Evolutionary conservation across 2,888 invertebrate species (phyloP), one percentile per base, ranked within the genome.

Genomic region (Tachina grossa): DNA sequence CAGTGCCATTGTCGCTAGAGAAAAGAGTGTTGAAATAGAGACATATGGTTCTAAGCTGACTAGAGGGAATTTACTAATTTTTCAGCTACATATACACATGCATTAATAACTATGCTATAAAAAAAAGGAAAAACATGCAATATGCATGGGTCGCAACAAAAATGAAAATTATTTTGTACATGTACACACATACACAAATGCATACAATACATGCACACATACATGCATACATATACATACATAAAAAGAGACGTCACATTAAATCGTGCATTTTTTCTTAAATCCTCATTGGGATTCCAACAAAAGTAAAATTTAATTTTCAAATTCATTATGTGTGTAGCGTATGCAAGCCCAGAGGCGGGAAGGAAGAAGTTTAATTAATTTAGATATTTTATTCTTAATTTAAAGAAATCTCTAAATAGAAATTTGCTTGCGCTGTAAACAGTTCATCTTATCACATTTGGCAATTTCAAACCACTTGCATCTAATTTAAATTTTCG

Each of bases 121-220:
- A 43, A 51, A 66, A 49, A 45, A 63, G 1, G 1, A n/a, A 59
- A 68, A 66, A 49, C 74, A 80, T 77, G 84, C 76, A 77, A 72
- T 53, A 88, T 87, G 71, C 87, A 87, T 88, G 83, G 16, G 8
- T 8, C 72, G 79, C 68, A 75, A 59, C 63, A 55, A 75, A 77
- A 77, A 66, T 14, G 45, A 71, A 74, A 61, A 39, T 80, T 41
- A 72, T 31, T 31, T 5, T 31, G 0, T 31, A 6, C 31, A 31
- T 31, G 5, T 31, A 31, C 31, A 6, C 31, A 31, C 31, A 5
- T 31, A 31, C 31, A 31, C 31, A 65, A 57, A 13, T 22, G 3
- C 19, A 61, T 49, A 22, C n/a, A 41, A 63, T 41, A 71, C 55
- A 55, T 31, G 0, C 6, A 6, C 6, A 31, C 31, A 45, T 6